These are phyloP conservation scores for Dasyornis broadbenti DNA, from an alignment of 2,113 vertebrate genomes.

Conservation along the genomic window DNA sequence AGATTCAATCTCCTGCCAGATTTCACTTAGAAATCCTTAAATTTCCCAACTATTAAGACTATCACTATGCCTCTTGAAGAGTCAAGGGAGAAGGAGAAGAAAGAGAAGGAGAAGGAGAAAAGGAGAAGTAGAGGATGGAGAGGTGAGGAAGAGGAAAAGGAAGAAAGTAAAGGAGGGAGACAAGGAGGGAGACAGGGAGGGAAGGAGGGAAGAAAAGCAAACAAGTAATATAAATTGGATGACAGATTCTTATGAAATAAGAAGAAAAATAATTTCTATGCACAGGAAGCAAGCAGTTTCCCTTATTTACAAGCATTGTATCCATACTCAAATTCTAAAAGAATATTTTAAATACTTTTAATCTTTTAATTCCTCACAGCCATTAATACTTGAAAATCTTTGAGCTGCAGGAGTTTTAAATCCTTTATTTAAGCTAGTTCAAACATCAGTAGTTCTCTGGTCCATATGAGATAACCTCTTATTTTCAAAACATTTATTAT, in stretches of 20 bases:
- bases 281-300: not conserved
- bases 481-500: not conserved
- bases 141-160: not conserved
- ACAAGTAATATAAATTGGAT: not conserved
- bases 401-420: conserved; percentile 18
- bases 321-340: not conserved
- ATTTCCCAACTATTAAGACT: not conserved
- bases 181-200: not conserved
- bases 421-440: conserved; percentile 22
- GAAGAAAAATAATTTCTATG: not conserved
- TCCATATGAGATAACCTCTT: not conserved
- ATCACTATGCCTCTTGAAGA: not conserved
- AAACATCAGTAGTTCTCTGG: not conserved
- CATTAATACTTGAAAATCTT: conserved; percentile 37
- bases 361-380: conserved; percentile 39
- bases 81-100: not conserved
- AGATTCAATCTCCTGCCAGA: not conserved
- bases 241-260: not conserved
- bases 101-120: not conserved
- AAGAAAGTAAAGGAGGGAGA: not conserved
- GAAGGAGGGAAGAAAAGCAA: not conserved
- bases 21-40: not conserved
- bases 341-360: not conserved
- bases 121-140: not conserved
- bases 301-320: not conserved